Base-by-base conservation (phyloP, 2,888 invertebrate genomes). In the Protodeltote pygarga region DNA sequence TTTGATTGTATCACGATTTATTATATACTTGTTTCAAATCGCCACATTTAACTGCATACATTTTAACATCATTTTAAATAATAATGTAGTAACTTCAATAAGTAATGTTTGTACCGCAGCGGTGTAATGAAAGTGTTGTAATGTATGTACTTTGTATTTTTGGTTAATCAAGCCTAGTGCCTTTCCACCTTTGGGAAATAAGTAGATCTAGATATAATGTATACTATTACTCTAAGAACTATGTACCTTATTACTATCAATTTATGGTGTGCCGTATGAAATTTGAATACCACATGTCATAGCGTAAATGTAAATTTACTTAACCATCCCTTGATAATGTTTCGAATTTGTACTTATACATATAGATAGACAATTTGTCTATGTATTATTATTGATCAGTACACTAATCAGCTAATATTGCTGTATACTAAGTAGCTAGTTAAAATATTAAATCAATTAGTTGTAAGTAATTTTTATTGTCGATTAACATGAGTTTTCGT, bases 141-240 rank as follows among this genome's bases (percentile, higher is more conserved):
- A 61, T 58, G 61, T 63, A 48, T 63, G 53, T 45, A 48, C 28
- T 40, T 49, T 55, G 57, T 59, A 48, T 63, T 60, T 79, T 78
- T 69, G 62, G 71, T 81, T 80, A 79, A 71, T 82, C 83, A 88
- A 87, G 85, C 72, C 85, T 88, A 89, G 90, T 90, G 90, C 90
- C 90, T 91, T 90, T 89, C 79, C 81, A 82, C 67, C 60, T 77
- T 84, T 79, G 77, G 53, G 75, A 79, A 77, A 59, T 82, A 78
- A 71, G 68, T 81, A 81, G 75, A 50, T 57, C 45, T 83, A 80
- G 73, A 68, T 65, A 68, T 73, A 76, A 68, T 28, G 69, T 73
- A 73, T 71, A 73, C 65, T 69, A 69, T 64, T 67, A 65, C 62
- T 59, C 40, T 75, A 78, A 72, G 69, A 66, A 67, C 59, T 67